A percentile compares a stretch with the other conserved stretches of the same genome.
These are phyloP conservation scores for Neoseiulus cucumeris DNA, from an alignment of 1,140 invertebrate species.

Conservation along the genomic window DNA sequence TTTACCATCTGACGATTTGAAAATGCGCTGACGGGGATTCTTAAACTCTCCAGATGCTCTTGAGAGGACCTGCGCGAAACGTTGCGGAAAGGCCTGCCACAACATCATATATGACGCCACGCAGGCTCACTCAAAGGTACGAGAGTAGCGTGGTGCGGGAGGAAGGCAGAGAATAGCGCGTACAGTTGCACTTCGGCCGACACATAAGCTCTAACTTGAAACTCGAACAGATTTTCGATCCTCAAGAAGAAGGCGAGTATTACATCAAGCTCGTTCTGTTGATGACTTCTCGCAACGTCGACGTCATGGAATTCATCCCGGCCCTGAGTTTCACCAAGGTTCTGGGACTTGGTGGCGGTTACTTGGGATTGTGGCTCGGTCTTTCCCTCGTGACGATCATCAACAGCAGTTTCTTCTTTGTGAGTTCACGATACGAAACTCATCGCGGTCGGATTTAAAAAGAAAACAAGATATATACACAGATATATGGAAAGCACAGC, in stretches of 20 bases:
- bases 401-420: neutral
- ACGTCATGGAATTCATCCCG: conserved; percentile 7
- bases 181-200: too few relatives aligned
- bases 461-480: neutral
- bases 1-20: too few relatives aligned
- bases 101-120: conserved; percentile 4
- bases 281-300: conserved; percentile 2
- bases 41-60: neutral
- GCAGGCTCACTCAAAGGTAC: neutral
- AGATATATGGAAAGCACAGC: neutral
- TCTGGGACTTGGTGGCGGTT: neutral
- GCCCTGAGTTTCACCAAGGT: conserved; percentile 5
- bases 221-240: neutral
- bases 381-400: neutral
- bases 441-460: neutral
- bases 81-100: neutral
- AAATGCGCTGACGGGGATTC: too few relatives aligned
- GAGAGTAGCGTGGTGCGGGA: too few relatives aligned
- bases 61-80: neutral
- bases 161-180: too few relatives aligned
- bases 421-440: neutral
- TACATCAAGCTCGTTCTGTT: conserved; percentile 5
- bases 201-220: too few relatives aligned
- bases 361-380: neutral
- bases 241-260: neutral